Evolutionary conservation across 2,113 vertebrate species (phyloP).

Genomic region (Puntigrus tetrazona): DNA sequence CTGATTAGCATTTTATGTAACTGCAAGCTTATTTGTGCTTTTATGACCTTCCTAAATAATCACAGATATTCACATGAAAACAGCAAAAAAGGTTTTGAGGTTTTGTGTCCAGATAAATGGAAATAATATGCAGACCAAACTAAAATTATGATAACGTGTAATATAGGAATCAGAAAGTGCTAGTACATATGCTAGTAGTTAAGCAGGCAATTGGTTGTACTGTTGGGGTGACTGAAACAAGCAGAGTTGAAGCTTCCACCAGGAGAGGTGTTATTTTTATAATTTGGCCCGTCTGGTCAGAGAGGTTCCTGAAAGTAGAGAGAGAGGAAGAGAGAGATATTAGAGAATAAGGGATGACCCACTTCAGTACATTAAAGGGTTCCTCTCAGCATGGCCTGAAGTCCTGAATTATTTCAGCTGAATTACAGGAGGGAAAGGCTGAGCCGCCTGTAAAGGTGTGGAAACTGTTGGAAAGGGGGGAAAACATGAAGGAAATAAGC

Average conservation of each 20-base stretch:
- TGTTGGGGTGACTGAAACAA: slow-evolving; percentile 54
- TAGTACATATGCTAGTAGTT: not conserved
- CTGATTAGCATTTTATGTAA: slow-evolving; percentile 53
- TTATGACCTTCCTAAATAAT: slow-evolving; percentile 46
- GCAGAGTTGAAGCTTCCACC: slow-evolving; percentile 72
- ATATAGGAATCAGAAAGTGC: not conserved
- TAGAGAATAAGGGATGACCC: slow-evolving; percentile 68
- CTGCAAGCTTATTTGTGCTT: slow-evolving; percentile 63
- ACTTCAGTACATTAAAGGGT: slow-evolving; percentile 69
- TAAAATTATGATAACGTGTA: not conserved
- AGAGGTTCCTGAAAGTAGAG: slow-evolving; percentile 66
- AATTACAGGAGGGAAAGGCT: slow-evolving; percentile 50
- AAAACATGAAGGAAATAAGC: slow-evolving; percentile 19
- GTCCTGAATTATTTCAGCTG: slow-evolving; percentile 61
- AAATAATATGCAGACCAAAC: not conserved
- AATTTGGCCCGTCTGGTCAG: slow-evolving; percentile 71
- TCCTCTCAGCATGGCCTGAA: slow-evolving; percentile 60
- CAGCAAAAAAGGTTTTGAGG: not conserved
- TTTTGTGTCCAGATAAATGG: not conserved
- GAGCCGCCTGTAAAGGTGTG: slow-evolving; percentile 31
- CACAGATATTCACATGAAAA: not conserved
- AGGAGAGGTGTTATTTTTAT: slow-evolving; percentile 75
- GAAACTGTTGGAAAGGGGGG: not conserved
- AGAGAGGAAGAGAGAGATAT: slow-evolving; percentile 44
- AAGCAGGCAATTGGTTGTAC: not conserved